These are phyloP conservation scores for Limnothrissa miodon DNA, from an alignment of 2,113 vertebrate species.

Conservation along the genomic window DNA sequence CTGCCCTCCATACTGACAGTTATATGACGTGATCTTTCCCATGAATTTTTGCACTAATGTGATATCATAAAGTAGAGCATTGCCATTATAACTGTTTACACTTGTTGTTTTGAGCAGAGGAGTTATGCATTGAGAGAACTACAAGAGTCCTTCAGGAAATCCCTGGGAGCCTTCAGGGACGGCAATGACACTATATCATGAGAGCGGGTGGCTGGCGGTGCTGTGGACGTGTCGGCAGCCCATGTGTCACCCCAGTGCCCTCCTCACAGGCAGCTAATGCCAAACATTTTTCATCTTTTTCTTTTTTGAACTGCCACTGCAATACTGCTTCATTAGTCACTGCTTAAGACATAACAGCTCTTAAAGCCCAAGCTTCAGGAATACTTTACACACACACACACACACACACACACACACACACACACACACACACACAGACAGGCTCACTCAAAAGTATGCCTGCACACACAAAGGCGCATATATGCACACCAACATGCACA, in stretches of 20 bases:
- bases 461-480: neutral
- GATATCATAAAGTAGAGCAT: slow-evolving; percentile 33
- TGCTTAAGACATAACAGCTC: slow-evolving; percentile 38
- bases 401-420: slow-evolving; percentile 8
- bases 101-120: slow-evolving; percentile 5
- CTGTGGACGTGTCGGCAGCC: slow-evolving; percentile 24
- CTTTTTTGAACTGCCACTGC: neutral
- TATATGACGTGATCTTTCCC: slow-evolving; percentile 36
- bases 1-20: slow-evolving; percentile 36
- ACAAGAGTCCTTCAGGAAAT: neutral
- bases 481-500: neutral
- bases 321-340: slow-evolving; percentile 32
- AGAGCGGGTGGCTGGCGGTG: neutral
- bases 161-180: neutral
- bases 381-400: neutral
- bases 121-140: neutral
- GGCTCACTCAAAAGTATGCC: neutral
- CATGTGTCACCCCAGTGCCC: neutral
- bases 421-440: neutral
- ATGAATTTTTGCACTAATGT: slow-evolving; percentile 41
- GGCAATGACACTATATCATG: neutral
- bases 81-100: slow-evolving; percentile 3
- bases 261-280: neutral
- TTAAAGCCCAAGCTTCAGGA: slow-evolving; percentile 25
- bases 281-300: slow-evolving; percentile 18